Base-by-base conservation (phyloP, 2,113 vertebrate species). In the Gymnogyps californianus region DNA sequence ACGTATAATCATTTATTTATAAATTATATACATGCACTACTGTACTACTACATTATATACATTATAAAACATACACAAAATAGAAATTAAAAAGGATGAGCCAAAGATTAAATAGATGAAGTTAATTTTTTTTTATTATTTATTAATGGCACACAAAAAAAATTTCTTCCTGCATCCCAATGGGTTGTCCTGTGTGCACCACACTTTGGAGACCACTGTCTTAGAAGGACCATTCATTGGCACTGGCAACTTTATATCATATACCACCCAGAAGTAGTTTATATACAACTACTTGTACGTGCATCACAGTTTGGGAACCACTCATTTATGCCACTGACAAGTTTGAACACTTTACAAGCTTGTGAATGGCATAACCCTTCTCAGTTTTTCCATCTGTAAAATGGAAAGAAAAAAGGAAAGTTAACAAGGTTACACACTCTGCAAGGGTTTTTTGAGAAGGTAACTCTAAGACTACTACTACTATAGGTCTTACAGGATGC, bases 51-150 rank as follows among this genome's bases (percentile, higher is more conserved):
- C 7, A 44, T 90, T 51, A 9, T 44, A 16, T 58, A 17, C 64
- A 4, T 78, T 94, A 62, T 66, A 83, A 91, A 76, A 8, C 4
- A 28, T 22, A 44, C 13, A 70, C 42, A 86, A 57, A 85, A 40
- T 20, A 74, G 24, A 82, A 74, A 57, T 42, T 54, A 7, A 4
- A 7, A 83, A 90, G 8, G 10, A 38, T 75, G 17, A 57, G 3
- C 17, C 22, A 44, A 82, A 92, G 55, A 57, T 44, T 0, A 70
- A 87, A 69, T 44, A 40, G 21, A 71, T 32, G 4, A 66, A 83
- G 49, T 57, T 0, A 21, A 7, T 5, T 26, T 42, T 65, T 25
- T 34, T 10, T 0, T 3, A 51, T 10, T 59, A 51, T 83, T 83
- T 84, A 59, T 80, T 40, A 69, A 19, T 74, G n/a, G 10, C 3